phyloP scores from a whole-genome alignment of 1,140 invertebrate genomes.

The Drosophila sulfurigaster region DNA sequence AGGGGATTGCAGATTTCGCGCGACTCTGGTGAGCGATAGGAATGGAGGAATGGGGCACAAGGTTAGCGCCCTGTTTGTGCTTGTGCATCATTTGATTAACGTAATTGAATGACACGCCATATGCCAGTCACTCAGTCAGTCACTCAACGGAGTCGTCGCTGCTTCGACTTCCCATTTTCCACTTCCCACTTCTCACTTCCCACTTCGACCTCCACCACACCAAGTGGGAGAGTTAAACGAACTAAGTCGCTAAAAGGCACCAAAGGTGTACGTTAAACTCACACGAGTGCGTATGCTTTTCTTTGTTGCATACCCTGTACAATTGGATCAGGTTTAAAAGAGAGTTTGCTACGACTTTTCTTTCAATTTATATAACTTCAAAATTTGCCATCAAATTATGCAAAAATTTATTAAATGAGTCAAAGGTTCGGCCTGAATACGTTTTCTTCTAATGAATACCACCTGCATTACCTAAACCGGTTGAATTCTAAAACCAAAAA shows the following conservation, averaged over 20 bases:
- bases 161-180: slow-evolving; percentile 6
- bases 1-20: not conserved
- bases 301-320: slow-evolving; percentile 11
- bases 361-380: no score
- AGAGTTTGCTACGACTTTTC: not conserved
- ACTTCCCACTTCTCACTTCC: no score
- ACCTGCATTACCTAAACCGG: no score
- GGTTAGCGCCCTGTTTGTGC: slow-evolving; percentile 49
- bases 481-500: no score
- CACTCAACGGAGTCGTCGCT: slow-evolving; percentile 40
- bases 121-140: slow-evolving; percentile 57
- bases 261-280: slow-evolving; percentile 56
- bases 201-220: not conserved
- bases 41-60: not conserved
- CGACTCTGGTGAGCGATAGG: not conserved
- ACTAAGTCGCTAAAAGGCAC: slow-evolving; percentile 59
- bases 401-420: no score
- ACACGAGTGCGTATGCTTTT: slow-evolving; percentile 30
- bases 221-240: slow-evolving; percentile 27
- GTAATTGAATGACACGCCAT: slow-evolving; percentile 73
- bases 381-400: no score
- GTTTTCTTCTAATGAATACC: no score
- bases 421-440: no score
- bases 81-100: slow-evolving; percentile 83
- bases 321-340: not conserved